These are phyloP conservation scores for Volucella bombylans DNA, from an alignment of 2,888 invertebrate genomes.

Conservation along the genomic window DNA sequence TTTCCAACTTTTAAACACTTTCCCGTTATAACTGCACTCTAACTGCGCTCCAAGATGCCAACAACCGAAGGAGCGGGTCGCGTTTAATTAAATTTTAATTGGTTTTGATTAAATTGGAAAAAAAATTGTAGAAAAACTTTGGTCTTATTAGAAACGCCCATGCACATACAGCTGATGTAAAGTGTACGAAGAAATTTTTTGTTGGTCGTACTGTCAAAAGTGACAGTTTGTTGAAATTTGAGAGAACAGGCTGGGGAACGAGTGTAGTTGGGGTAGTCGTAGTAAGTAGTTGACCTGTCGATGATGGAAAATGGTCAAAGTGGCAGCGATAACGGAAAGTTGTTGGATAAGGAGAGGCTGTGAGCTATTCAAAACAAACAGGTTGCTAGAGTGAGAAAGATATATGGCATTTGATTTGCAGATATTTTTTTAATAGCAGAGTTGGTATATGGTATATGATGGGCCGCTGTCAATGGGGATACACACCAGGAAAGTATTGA, in stretches of 20 bases:
- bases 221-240: too few species aligned
- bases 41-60: slow-evolving; percentile 8
- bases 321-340: slow-evolving; percentile 12
- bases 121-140: slow-evolving; percentile 42
- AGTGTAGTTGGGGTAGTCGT: too few species aligned
- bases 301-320: slow-evolving; percentile 7
- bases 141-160: slow-evolving; percentile 70
- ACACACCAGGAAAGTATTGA: too few species aligned
- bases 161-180: slow-evolving; percentile 68
- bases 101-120: slow-evolving; percentile 66
- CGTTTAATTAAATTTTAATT: slow-evolving; percentile 63
- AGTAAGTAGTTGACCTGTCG: too few species aligned
- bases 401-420: background rate
- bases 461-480: too few species aligned
- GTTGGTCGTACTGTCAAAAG: background rate
- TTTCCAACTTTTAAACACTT: slow-evolving; percentile 12
- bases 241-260: too few species aligned
- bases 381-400: slow-evolving; percentile 10
- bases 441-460: background rate
- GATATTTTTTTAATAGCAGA: background rate
- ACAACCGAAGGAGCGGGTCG: background rate
- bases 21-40: slow-evolving; percentile 1
- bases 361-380: slow-evolving; percentile 40
- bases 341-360: slow-evolving; percentile 6
- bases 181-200: slow-evolving; percentile 40